Evolutionary conservation across 2,113 vertebrate species (phyloP).

Genomic region (Spheniscus mendiculus): DNA sequence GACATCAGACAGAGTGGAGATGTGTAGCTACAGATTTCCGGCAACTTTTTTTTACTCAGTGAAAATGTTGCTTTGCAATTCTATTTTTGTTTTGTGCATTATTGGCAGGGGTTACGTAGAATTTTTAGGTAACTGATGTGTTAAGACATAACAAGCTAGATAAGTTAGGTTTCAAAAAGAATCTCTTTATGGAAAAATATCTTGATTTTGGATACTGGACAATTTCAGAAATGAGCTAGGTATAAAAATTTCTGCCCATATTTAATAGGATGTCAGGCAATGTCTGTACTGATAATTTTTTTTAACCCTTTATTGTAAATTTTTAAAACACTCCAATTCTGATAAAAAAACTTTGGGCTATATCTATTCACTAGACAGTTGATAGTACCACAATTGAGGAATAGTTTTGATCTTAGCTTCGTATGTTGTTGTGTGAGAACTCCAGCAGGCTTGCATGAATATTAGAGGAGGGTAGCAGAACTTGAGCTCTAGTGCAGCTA

Average conservation of each 20-base stretch:
- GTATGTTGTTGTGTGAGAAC: background rate
- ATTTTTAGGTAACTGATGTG: background rate
- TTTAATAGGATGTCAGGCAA: background rate
- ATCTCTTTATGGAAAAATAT: background rate
- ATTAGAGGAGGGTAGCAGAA: conserved; percentile 1
- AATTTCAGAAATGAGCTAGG: background rate
- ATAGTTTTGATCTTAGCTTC: conserved; percentile 27
- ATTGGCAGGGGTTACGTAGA: background rate
- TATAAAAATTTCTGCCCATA: background rate
- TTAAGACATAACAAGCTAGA: background rate
- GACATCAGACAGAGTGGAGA: background rate
- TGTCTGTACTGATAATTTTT: background rate
- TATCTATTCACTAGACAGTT: background rate
- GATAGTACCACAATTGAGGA: background rate
- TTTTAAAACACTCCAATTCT: background rate
- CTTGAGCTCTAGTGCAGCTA: conserved; percentile 21
- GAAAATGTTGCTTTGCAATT: background rate
- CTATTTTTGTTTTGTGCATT: background rate
- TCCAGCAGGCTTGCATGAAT: background rate
- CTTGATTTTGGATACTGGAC: background rate
- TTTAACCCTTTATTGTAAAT: conserved; percentile 66
- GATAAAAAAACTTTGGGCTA: background rate
- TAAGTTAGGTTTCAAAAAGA: background rate
- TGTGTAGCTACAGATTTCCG: background rate
- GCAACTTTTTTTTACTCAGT: background rate